Evolutionary conservation across 2,113 vertebrate species (phyloP).

Genomic region (Xyrauchen texanus): DNA sequence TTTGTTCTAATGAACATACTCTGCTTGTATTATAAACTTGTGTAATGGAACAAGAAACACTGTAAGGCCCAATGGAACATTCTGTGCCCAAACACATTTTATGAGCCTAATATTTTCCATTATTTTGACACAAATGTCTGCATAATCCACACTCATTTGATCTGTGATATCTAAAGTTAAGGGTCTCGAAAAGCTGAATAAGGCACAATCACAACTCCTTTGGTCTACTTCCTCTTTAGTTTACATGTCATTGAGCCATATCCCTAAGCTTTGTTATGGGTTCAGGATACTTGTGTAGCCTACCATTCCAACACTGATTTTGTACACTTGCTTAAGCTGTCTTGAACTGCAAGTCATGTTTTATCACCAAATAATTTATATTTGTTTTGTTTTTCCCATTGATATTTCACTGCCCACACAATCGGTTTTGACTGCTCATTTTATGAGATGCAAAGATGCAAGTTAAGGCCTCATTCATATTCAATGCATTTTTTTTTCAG

Average conservation of each 20-base stretch:
- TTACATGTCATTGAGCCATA: neutral
- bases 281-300: neutral
- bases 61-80: neutral
- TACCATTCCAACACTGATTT: no score
- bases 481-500: neutral
- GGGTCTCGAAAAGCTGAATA: neutral
- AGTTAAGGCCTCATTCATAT: neutral
- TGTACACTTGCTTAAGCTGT: no score
- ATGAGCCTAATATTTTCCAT: slow-evolving; percentile 4
- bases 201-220: neutral
- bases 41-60: neutral
- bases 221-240: neutral
- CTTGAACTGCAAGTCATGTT: no score
- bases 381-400: neutral
- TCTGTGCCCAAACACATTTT: slow-evolving; percentile 17
- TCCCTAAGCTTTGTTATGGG: neutral
- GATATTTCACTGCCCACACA: neutral
- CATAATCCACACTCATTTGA: slow-evolving; percentile 12
- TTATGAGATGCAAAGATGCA: neutral
- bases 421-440: neutral
- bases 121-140: slow-evolving; percentile 27
- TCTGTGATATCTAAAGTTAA: slow-evolving; percentile 25
- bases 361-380: no score
- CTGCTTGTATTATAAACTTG: neutral
- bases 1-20: neutral